Evolutionary conservation across 1,140 invertebrate genomes (phyloP).

Genomic region (Dendrolimus punctatus): DNA sequence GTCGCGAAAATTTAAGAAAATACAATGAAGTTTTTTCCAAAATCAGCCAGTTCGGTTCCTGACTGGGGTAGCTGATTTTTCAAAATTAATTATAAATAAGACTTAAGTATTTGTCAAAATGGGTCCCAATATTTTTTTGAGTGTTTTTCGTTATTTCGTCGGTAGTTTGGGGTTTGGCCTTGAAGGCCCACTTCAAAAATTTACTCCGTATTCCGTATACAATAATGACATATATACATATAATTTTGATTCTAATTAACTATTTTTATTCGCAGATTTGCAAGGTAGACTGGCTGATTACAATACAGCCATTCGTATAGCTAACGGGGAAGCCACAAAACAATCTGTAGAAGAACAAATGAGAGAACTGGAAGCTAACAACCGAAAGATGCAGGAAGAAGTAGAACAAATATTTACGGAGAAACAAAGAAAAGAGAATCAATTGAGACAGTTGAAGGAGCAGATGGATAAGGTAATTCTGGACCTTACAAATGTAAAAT

Average conservation of each 20-base stretch:
- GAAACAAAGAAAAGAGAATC: constrained; percentile 78
- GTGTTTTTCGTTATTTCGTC: no score
- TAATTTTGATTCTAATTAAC: not conserved
- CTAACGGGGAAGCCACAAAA: constrained; percentile 73
- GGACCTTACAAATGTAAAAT: not conserved
- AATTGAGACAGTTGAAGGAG: constrained; percentile 77
- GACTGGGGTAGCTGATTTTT: no score
- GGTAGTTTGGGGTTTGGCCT: no score
- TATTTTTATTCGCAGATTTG: constrained; percentile 61
- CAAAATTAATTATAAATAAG: no score
- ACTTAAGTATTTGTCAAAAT: no score
- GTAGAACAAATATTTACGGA: constrained; percentile 78
- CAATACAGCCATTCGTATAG: constrained; percentile 77
- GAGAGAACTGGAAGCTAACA: constrained; percentile 49
- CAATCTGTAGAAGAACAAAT: constrained; percentile 72
- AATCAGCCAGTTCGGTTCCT: no score
- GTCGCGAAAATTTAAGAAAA: no score
- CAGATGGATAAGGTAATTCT: constrained; percentile 75
- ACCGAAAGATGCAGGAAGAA: constrained; percentile 59
- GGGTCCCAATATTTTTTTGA: no score
- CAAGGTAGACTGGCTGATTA: constrained; percentile 86
- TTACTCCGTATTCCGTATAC: no score
- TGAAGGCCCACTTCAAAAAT: no score
- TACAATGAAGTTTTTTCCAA: no score
- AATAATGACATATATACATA: no score